A percentile compares a stretch with the other conserved stretches of the same genome.
These are phyloP conservation scores for Tadarida brasiliensis DNA, from an alignment of 2,797 vertebrate species.

Conservation along the genomic window DNA sequence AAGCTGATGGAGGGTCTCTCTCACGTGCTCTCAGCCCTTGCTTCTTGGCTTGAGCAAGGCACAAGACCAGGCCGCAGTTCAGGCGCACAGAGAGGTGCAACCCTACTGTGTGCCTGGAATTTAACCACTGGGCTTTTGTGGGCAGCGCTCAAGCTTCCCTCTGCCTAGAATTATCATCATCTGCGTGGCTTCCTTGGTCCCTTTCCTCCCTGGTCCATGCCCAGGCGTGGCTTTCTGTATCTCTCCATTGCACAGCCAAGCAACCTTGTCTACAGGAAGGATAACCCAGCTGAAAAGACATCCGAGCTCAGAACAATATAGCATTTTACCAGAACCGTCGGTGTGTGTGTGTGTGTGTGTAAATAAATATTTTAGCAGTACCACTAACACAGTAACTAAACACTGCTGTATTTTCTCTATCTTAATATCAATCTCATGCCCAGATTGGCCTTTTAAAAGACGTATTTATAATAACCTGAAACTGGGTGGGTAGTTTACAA, in stretches of 20 bases:
- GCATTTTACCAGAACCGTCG: slow-evolving; percentile 30
- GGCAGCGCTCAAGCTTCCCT: neutral
- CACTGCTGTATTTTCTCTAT: neutral
- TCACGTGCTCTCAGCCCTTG: neutral
- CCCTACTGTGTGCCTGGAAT: neutral
- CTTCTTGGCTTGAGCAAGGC: neutral
- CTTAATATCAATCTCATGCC: neutral
- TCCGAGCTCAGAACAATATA: neutral
- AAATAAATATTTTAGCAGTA: neutral
- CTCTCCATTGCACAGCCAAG: neutral
- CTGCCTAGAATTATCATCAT: neutral
- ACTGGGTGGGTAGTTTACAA: neutral
- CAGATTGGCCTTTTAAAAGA: neutral
- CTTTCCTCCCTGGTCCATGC: neutral
- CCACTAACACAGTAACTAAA: neutral
- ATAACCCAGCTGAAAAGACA: neutral
- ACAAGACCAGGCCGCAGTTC: neutral
- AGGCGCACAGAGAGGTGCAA: neutral
- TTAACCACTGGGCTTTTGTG: neutral
- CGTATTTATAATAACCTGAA: neutral
- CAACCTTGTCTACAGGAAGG: neutral
- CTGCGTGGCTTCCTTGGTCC: neutral
- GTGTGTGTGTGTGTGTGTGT: neutral
- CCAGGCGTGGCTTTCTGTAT: neutral
- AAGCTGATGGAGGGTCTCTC: neutral